Base-by-base conservation (phyloP, 1,140 invertebrate species). In the Drosophila chauvacae region DNA sequence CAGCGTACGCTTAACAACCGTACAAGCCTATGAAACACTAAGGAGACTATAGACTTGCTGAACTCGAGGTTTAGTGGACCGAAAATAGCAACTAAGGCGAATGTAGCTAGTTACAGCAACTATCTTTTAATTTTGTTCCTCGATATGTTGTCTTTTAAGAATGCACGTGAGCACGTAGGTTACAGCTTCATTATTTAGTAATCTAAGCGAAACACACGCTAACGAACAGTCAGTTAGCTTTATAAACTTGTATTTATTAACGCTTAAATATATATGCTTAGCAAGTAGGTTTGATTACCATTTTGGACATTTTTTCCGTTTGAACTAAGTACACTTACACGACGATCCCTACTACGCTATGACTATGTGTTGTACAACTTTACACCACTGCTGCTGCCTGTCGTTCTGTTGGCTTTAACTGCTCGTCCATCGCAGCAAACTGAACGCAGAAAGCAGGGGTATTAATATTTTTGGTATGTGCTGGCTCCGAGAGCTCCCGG, bases 41-140 rank as follows among this genome's bases (percentile, higher is more conserved):
- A 61, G 55, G 68, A 88, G 85, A 87, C 80, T 84, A 71, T 81
- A 88, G 81, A 85, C 59, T 90, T 79, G 78, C 85, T 88, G 61
- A 90, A 81, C 85, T 88, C 47, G 57, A 81, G 85, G 81, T 85
- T 88, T 88, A 80, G 85, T 87, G 84, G 80, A 87, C 73, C 84
- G 77, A 73, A 80, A 65, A 41, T 69, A 77, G 74, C 42, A 30
- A 26, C 20, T 77, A 60, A 77, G 56, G n/a, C 42, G n/a, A 47
- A 41, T 10, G n/a, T 62, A 77, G 44, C 18, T 16, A 23, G n/a
- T 71, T 71, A 74, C 73, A 20, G n/a, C 20, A 20, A 53, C n/a
- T 37, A 58, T 57, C 55, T 70, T 78, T 86, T 53, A 64, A 66
- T 64, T 78, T 53, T 85, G 82, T 85, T 75, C 60, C 41, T 75